Conservation (phyloP, 2,797 vertebrate genomes). For the Allobates femoralis region DNA sequence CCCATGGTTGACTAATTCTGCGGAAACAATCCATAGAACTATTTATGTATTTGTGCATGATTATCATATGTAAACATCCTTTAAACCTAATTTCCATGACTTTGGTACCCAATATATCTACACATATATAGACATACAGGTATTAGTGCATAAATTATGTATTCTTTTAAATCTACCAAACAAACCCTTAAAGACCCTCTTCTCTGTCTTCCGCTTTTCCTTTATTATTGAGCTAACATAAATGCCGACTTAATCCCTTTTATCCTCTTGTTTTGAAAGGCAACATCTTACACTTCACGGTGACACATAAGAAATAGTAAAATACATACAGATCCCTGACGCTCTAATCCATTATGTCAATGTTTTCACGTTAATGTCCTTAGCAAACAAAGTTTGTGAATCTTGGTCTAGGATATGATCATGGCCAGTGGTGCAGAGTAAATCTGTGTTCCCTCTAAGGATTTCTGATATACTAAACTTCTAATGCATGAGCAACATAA, state of each 20-base stretch:
- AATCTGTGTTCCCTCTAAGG: conserved; percentile 50
- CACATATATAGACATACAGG: not conserved
- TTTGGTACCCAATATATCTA: not conserved
- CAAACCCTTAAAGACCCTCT: conserved; percentile 14
- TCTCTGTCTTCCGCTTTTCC: not conserved
- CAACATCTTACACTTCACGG: conserved; percentile 37
- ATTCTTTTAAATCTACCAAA: not conserved
- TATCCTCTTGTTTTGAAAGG: conserved; percentile 47
- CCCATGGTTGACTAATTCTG: not conserved
- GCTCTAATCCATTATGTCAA: conserved; percentile 44
- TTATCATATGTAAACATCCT: not conserved
- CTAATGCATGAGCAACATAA: conserved; percentile 48
- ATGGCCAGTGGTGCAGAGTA: conserved; percentile 46
- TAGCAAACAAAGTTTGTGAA: conserved; percentile 47
- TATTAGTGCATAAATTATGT: not conserved
- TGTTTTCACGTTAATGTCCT: conserved; percentile 52
- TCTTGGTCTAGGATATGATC: conserved; percentile 38
- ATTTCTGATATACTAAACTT: conserved; percentile 48
- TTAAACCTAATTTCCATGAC: not conserved
- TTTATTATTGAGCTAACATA: conserved; percentile 2
- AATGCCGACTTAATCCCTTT: conserved; percentile 33
- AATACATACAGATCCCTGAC: conserved; percentile 21
- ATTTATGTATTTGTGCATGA: not conserved
- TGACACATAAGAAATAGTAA: conserved; percentile 27
- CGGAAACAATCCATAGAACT: not conserved